A percentile compares a stretch with the other conserved stretches of the same genome.
These are phyloP conservation scores for Atractosteus spatula DNA, from an alignment of 2,113 vertebrate species.

Conservation along the genomic window DNA sequence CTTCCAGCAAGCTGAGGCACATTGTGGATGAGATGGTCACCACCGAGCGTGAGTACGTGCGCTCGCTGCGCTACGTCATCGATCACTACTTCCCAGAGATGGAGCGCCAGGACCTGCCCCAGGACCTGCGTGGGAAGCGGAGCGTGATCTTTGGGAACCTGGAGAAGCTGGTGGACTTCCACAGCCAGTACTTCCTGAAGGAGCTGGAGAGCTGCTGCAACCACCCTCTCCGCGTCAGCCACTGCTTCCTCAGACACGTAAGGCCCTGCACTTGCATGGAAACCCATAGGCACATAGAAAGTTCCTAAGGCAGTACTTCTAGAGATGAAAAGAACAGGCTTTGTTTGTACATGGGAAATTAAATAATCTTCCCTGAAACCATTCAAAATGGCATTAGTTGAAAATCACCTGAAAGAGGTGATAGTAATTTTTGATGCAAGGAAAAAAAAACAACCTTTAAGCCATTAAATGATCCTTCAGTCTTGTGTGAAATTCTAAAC, in stretches of 20 bases:
- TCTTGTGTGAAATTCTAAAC: too few relatives aligned
- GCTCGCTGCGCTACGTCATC: constrained; percentile 83
- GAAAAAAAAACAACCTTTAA: too few relatives aligned
- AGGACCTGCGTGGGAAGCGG: constrained; percentile 89
- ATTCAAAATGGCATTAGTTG: too few relatives aligned
- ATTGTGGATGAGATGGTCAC: constrained; percentile 92
- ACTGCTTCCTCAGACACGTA: constrained; percentile 93
- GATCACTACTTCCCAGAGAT: constrained; percentile 92
- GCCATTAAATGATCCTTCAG: too few relatives aligned
- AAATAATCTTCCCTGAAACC: too few relatives aligned
- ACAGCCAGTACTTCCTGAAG: constrained; percentile 86
- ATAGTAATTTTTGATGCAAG: too few relatives aligned
- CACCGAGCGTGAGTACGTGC: constrained; percentile 88
- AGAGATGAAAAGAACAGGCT: too few relatives aligned
- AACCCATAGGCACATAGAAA: too few relatives aligned
- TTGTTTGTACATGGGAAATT: too few relatives aligned
- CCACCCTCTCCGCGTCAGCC: constrained; percentile 84
- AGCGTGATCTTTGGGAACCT: constrained; percentile 89
- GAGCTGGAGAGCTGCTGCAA: constrained; percentile 91
- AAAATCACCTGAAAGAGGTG: too few relatives aligned
- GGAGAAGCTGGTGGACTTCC: constrained; percentile 91
- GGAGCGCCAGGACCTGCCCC: constrained; percentile 84
- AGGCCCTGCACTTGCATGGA: constrained; percentile 25
- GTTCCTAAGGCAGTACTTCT: too few relatives aligned
- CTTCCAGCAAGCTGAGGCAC: constrained; percentile 74